Percentiles rank a stretch among this genome's conserved stretches.
Conservation (phyloP, 2,797 vertebrate species). For the Emydoidea blandingii region DNA sequence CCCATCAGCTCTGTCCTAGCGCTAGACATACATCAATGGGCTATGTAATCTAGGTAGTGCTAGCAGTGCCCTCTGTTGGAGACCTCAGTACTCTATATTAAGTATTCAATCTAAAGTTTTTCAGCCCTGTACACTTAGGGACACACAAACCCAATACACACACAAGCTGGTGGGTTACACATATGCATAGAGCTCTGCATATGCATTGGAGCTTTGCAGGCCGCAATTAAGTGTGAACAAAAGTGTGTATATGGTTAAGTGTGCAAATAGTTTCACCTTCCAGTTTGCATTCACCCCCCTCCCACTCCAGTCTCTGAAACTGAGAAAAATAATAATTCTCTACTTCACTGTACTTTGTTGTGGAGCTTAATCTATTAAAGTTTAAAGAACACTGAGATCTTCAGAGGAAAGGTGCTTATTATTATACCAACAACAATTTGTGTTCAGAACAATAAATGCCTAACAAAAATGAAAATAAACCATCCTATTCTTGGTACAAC, state of each 20-base stretch:
- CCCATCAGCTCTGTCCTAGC: background rate
- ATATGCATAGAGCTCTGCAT: fast-evolving
- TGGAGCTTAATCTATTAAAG: background rate
- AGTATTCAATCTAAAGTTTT: background rate
- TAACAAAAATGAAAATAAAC: background rate
- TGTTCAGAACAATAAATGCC: too few species aligned
- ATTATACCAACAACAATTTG: background rate
- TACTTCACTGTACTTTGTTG: background rate
- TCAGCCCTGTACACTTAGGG: background rate
- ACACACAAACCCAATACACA: fast-evolving
- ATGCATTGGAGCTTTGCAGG: background rate
- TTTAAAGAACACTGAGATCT: background rate
- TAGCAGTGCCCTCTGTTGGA: background rate
- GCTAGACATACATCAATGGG: too few species aligned
- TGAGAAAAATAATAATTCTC: background rate
- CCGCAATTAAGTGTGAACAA: background rate
- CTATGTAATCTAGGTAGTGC: too few species aligned
- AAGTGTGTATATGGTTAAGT: background rate
- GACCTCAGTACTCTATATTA: too few species aligned
- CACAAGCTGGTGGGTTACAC: background rate
- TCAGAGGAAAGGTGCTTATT: background rate
- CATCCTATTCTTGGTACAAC: background rate
- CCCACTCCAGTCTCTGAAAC: background rate
- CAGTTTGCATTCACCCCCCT: background rate
- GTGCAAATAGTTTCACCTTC: background rate